These are phyloP conservation scores for Globodera ellingtonae DNA, from an alignment of 1,140 invertebrate genomes.

Conservation along the genomic window DNA sequence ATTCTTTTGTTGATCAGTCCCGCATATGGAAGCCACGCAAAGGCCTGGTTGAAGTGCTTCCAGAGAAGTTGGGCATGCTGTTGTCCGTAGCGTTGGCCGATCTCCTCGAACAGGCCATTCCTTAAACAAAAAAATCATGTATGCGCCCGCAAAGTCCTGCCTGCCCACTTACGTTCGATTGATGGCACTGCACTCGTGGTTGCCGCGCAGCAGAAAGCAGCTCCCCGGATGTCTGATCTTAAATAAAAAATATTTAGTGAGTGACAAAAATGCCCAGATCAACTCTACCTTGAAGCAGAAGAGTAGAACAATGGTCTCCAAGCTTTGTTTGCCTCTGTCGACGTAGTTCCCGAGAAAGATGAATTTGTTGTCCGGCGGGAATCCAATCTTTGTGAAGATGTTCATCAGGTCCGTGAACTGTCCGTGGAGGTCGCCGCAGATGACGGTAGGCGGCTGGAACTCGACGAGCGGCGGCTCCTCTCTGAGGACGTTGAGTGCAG, in stretches of 20 bases:
- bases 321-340: not conserved
- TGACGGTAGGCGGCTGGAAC: slow-evolving; percentile 95
- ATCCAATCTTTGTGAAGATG: slow-evolving; percentile 42
- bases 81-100: slow-evolving; percentile 19
- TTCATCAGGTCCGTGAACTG: slow-evolving; percentile 84
- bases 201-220: slow-evolving; percentile 67
- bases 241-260: no score
- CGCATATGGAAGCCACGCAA: slow-evolving; percentile 67
- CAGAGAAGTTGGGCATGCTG: slow-evolving; percentile 15
- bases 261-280: not conserved
- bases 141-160: no score
- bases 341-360: slow-evolving; percentile 37
- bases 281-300: not conserved
- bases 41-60: slow-evolving; percentile 67
- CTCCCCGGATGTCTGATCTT: slow-evolving; percentile 28
- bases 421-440: slow-evolving; percentile 98
- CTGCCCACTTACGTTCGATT: slow-evolving; percentile 60
- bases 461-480: slow-evolving; percentile 98
- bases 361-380: slow-evolving; percentile 38
- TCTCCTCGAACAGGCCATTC: slow-evolving; percentile 25
- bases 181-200: no score
- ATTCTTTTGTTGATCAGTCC: slow-evolving; percentile 84
- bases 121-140: no score
- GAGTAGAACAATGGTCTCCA: slow-evolving; percentile 15
- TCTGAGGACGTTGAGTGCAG: slow-evolving; percentile 81